Conservation (phyloP, 2,888 invertebrate genomes). For the Cartodere bifasciata region DNA sequence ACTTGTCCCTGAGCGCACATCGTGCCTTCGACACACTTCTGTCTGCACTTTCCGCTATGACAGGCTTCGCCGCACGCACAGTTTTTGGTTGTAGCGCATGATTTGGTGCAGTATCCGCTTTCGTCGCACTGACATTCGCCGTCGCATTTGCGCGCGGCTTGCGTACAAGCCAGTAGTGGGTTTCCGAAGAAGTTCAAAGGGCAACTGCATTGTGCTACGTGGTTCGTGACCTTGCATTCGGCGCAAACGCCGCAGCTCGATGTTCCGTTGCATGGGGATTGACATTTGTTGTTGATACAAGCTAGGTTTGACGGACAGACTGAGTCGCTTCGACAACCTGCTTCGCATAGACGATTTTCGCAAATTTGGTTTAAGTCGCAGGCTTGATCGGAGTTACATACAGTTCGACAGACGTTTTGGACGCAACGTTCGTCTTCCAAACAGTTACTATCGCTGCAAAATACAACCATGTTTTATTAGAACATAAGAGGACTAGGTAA, state of each 20-base stretch:
- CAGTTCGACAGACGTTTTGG: constrained; percentile 65
- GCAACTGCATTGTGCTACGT: constrained; percentile 77
- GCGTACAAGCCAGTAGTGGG: constrained; percentile 63
- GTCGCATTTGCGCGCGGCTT: constrained; percentile 59
- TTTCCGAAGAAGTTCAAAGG: constrained; percentile 70
- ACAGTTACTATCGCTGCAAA: constrained; percentile 63
- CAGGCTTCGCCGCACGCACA: constrained; percentile 79
- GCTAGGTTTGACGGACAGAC: constrained; percentile 63
- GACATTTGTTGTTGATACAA: constrained; percentile 72
- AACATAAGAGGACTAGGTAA: not conserved
- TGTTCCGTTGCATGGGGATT: constrained; percentile 65
- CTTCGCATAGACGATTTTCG: constrained; percentile 71
- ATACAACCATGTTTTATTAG: constrained; percentile 7
- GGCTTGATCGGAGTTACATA: constrained; percentile 76
- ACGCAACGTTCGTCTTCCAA: constrained; percentile 78
- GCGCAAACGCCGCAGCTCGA: constrained; percentile 75
- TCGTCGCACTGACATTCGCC: constrained; percentile 70
- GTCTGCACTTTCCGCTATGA: constrained; percentile 56
- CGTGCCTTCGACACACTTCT: constrained; percentile 53
- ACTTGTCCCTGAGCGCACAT: constrained; percentile 65
- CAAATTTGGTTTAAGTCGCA: constrained; percentile 76
- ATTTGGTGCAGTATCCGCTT: constrained; percentile 62
- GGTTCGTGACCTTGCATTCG: constrained; percentile 68
- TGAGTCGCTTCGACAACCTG: constrained; percentile 76
- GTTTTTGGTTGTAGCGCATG: constrained; percentile 51